These are phyloP conservation scores for Mycetomoellerius zeteki DNA, from an alignment of 1,140 invertebrate genomes.

Conservation along the genomic window DNA sequence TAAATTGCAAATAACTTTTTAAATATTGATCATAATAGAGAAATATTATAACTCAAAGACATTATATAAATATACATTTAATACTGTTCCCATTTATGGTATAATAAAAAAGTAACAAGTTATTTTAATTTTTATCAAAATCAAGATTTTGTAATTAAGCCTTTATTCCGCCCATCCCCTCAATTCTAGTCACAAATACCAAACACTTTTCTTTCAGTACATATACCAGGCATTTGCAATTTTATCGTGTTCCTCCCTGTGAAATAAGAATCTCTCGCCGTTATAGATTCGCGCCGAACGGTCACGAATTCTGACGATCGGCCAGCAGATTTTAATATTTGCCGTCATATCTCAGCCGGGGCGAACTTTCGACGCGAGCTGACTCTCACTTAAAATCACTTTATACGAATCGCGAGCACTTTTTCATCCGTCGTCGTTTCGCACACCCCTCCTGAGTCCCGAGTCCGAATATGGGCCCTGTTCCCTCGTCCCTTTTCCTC, in stretches of 20 bases:
- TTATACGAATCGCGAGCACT: conserved; percentile 79
- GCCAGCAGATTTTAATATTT: conserved; percentile 83
- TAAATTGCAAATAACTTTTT: too few species aligned
- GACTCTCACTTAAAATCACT: conserved; percentile 82
- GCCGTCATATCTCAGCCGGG: conserved; percentile 79
- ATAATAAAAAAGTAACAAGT: too few species aligned
- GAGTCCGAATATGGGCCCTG: conserved; percentile 10
- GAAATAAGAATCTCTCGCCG: conserved; percentile 60
- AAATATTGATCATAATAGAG: too few species aligned
- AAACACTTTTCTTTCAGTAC: not conserved
- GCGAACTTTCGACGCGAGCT: conserved; percentile 74
- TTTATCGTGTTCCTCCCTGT: not conserved
- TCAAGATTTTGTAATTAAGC: too few species aligned
- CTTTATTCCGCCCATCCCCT: too few species aligned
- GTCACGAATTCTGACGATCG: conserved; percentile 57
- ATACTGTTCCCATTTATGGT: too few species aligned
- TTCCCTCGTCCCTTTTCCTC: conserved; percentile 8
- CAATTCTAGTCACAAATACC: too few species aligned
- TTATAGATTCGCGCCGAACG: not conserved
- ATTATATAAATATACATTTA: too few species aligned
- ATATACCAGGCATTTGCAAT: not conserved
- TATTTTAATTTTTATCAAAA: too few species aligned
- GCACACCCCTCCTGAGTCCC: conserved; percentile 20
- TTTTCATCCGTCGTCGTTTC: conserved; percentile 73
- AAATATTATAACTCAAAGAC: too few species aligned